Evolutionary conservation across 2,888 invertebrate species (phyloP), one percentile per base, ranked within the genome.

Genomic region (Dinocampus coccinellae): DNA sequence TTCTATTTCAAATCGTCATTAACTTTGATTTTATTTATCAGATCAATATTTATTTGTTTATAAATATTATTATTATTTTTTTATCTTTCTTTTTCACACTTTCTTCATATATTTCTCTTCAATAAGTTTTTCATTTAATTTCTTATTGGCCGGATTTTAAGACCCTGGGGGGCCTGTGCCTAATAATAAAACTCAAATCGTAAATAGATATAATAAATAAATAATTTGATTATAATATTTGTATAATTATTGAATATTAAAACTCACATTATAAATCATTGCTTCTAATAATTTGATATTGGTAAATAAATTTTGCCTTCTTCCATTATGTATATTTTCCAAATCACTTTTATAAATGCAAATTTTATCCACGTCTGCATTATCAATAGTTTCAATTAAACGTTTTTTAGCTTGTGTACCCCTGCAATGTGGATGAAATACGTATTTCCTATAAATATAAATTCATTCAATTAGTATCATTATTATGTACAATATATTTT

Each of bases 371-470:
- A 64, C 55, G 34, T 75, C 67, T 2, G 74, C 77, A 62, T 76
- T 74, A 34, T 78, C 75, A 16, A 73, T 72, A 11, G 75, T 63
- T 39, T 69, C 73, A 57, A 77, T 75, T 57, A 79, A 76, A 20
- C 80, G 79, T 71, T 80, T 80, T 65, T 71, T 79, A 33, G 81
- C 79, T 73, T 81, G 81, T 34, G 76, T 77, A 42, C 81, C 81
- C 76, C 81, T 77, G 70, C 81, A 81, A 33, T 79, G 76, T 3
- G 76, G 78, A 69, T 81, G 79, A 64, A 73, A 81, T 1, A 80
- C 80, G 58, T 77, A 79, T 62, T 73, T 77, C 66, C 81, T 81
- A 71, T 74, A 72, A 67, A 16, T 36, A 42, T 63, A n/a, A 47
- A 65, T 36, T 24, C 7, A 20, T 29, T 55, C 16, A 13, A 16